Conservation (phyloP, 2,113 vertebrate species). For the Bothrops jararaca region DNA sequence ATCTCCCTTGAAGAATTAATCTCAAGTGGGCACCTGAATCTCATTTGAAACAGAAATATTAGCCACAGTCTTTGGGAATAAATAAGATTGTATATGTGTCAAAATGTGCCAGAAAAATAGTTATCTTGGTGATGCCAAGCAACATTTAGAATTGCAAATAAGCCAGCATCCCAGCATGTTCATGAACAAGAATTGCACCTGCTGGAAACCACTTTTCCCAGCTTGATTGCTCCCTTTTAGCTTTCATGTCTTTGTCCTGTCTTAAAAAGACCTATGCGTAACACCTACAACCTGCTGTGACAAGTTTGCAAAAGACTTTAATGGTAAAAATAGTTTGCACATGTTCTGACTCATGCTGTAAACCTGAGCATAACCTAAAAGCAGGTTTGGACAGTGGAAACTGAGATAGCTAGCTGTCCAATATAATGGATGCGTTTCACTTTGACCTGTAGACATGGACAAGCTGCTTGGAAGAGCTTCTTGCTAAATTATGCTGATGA, state of each 20-base stretch:
- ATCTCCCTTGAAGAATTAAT: background rate
- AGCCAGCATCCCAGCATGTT: background rate
- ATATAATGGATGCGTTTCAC: background rate
- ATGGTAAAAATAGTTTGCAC: background rate
- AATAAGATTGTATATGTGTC: background rate
- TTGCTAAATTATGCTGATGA: background rate
- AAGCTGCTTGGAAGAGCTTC: background rate
- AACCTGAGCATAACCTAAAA: background rate
- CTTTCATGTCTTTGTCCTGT: background rate
- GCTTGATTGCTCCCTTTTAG: background rate
- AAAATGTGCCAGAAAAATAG: background rate
- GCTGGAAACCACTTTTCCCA: background rate
- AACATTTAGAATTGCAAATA: conserved; percentile 3
- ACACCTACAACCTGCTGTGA: background rate
- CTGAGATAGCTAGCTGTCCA: background rate
- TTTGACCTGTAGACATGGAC: background rate
- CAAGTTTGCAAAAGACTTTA: background rate
- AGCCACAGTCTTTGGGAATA: background rate
- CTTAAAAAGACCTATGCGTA: background rate
- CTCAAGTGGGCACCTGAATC: background rate
- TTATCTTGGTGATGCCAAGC: background rate
- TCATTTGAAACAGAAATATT: background rate
- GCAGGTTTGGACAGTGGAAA: background rate
- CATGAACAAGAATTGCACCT: background rate
- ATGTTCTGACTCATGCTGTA: background rate